phyloP scores from a whole-genome alignment of 2,888 invertebrate species.

The Brachyptera putata region DNA sequence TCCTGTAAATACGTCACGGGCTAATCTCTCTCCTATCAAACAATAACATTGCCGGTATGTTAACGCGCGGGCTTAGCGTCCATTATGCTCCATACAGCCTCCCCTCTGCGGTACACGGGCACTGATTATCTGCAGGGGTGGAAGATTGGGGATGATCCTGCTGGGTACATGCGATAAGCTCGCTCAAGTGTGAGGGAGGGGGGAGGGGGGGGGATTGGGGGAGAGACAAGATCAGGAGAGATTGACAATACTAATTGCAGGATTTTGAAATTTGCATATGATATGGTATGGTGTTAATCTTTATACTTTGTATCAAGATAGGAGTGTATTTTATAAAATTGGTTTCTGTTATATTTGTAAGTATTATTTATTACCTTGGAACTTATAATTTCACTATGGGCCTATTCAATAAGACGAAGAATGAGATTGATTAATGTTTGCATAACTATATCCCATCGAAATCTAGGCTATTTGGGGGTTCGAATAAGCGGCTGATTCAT shows the following conservation, averaged over 20 bases:
- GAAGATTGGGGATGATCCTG: neutral
- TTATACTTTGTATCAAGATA: too few relatives aligned
- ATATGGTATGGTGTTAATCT: neutral
- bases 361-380: too few relatives aligned
- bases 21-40: neutral
- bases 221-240: constrained; percentile 18
- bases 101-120: too few relatives aligned
- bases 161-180: neutral
- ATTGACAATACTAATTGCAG: constrained; percentile 23
- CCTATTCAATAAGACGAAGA: too few relatives aligned
- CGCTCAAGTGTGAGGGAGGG: neutral
- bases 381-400: too few relatives aligned
- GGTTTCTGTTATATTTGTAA: too few relatives aligned
- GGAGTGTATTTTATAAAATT: too few relatives aligned
- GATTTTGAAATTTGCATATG: neutral
- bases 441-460: too few relatives aligned
- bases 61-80: neutral
- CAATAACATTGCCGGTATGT: neutral
- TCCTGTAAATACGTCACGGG: neutral
- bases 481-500: too few relatives aligned
- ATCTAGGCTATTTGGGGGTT: too few relatives aligned
- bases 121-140: neutral
- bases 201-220: constrained; percentile 5
- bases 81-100: too few relatives aligned
- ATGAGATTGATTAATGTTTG: too few relatives aligned